Base-by-base conservation (phyloP, 2,113 vertebrate species). In the Nematolebias whitei region DNA sequence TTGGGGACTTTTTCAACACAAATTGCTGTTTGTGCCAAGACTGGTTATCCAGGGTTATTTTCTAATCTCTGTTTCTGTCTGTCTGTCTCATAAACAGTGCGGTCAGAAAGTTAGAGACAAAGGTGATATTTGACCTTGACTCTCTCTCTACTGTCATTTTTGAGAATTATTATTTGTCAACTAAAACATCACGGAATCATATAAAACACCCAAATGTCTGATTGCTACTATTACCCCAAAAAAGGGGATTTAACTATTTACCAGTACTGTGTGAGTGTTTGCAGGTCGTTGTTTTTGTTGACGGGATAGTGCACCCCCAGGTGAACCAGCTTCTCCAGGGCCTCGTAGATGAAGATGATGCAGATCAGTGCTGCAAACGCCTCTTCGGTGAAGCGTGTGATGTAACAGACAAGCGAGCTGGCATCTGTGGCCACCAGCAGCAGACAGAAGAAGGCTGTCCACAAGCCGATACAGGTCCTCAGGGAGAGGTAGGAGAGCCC, bases 341-440 rank as follows among this genome's bases (percentile, higher is more conserved):
- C 98, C 91, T 99, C 98, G 39, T 99, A 99, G 91, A 99, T 99
- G 91, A 99, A 99, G 87, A 99, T 99, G 81, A 99, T 96, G 93
- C 98, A 99, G 90, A 99, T 99, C 70, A 99, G 95, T 32, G 97
- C 88, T 24, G 97, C 98, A 67, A 99, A 99, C 40, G 98, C 98
- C 91, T 99, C 98, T 89, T 99, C 98, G 0, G 98, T 99, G 91
- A 99, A 99, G 18, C 98, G 95, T 3, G 98, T 99, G 84, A 99
- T 99, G 84, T 99, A 99, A 76, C 97, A 98, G 86, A 99, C 98
- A 0, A 99, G 93, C 2, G 98, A 98, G 85, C 98, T 99, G 60
- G 98, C 98, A 62, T 99, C 98, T 0, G 98, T 99, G 71, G 97
- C 98, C 75, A 99, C 98, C 63, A 99, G 94, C 77, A 98, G 88